Evolutionary conservation across 2,113 vertebrate species (phyloP).

Genomic region (Sylvilagus bachmani): DNA sequence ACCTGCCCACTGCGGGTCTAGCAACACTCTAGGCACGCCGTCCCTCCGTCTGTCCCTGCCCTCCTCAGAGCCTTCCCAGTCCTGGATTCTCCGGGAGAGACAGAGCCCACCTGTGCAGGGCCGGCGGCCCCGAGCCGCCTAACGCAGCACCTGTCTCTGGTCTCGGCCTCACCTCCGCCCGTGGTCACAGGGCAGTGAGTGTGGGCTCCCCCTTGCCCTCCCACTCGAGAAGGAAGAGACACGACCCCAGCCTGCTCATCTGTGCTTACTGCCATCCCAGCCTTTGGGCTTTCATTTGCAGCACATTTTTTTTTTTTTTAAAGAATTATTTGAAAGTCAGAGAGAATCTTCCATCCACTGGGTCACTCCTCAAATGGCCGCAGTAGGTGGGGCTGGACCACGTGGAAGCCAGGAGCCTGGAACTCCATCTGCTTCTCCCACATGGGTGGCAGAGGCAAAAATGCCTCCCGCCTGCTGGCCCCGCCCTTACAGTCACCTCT

Average conservation of each 20-base stretch:
- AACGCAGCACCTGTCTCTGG: background rate
- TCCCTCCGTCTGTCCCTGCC: background rate
- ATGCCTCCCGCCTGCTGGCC: background rate
- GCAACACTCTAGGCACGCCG: background rate
- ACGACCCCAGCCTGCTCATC: background rate
- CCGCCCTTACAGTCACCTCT: background rate
- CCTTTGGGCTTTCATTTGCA: background rate
- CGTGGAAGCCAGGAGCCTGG: too few species aligned
- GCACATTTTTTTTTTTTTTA: too few species aligned
- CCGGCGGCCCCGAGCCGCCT: background rate
- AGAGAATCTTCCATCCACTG: too few species aligned
- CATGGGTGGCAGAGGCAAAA: background rate
- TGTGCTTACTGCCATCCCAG: background rate
- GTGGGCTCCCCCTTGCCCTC: background rate
- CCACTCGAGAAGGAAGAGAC: background rate
- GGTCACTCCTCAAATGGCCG: too few species aligned
- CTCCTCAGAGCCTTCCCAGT: too few species aligned
- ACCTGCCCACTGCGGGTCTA: background rate
- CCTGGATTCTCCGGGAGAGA: background rate
- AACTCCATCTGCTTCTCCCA: too few species aligned
- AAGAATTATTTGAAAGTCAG: too few species aligned
- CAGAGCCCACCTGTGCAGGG: accelerated
- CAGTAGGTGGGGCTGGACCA: too few species aligned
- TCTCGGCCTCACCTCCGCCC: background rate
- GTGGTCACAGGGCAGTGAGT: background rate